Conservation (phyloP, 2,113 vertebrate species). For the Laticauda laticaudata region DNA sequence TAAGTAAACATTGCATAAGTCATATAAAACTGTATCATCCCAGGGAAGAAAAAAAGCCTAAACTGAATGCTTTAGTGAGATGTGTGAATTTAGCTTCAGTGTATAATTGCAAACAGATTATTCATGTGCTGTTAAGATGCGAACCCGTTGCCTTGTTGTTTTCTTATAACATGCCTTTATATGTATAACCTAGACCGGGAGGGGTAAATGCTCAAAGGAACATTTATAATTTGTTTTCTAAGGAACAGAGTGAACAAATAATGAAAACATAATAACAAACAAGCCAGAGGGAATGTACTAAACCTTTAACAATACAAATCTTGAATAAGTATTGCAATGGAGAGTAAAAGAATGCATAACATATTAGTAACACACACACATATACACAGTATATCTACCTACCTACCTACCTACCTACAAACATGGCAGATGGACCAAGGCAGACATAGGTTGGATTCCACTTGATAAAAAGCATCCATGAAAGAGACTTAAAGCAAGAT, state of each 20-base stretch:
- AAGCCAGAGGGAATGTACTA: neutral
- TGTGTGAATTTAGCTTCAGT: neutral
- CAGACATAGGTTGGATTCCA: too few species aligned
- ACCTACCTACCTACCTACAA: too few species aligned
- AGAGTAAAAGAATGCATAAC: neutral
- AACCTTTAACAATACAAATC: neutral
- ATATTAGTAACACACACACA: neutral
- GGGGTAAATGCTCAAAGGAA: neutral
- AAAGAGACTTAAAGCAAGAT: too few species aligned
- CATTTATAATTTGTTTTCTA: neutral
- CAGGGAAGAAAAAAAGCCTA: neutral
- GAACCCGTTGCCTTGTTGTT: neutral
- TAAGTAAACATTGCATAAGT: constrained; percentile 43
- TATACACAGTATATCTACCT: too few species aligned
- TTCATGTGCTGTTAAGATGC: neutral
- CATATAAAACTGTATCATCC: constrained; percentile 13
- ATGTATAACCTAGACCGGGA: neutral
- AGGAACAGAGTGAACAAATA: neutral
- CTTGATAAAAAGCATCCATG: too few species aligned
- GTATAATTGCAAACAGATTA: neutral
- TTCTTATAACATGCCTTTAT: neutral
- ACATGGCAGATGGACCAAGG: too few species aligned
- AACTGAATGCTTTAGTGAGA: neutral
- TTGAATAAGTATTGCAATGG: neutral
- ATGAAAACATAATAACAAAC: neutral